Percentiles rank a stretch among this genome's conserved stretches.
Evolutionary conservation across 2,797 vertebrate species (phyloP).

Genomic region (Ibycter americanus): DNA sequence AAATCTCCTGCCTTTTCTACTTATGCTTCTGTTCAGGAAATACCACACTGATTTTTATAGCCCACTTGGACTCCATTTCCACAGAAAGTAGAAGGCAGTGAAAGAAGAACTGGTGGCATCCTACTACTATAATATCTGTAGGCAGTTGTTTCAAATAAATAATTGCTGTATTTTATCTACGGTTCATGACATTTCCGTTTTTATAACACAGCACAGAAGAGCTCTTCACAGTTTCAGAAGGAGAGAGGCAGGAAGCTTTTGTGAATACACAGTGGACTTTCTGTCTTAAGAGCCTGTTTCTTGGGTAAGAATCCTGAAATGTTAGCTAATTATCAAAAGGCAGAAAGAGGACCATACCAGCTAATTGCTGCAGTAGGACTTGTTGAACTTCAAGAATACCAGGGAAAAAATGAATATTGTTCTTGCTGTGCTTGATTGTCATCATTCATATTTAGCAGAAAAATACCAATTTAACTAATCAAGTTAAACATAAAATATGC

Average conservation of each 20-base stretch:
- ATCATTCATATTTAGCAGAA: not conserved
- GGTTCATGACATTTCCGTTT: not conserved
- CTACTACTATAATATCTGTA: not conserved
- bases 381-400: not conserved
- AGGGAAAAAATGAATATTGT: not conserved
- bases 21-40: not conserved
- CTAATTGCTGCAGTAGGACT: not conserved
- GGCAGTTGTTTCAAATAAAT: not conserved
- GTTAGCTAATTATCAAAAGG: not conserved
- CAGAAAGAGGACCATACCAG: not conserved
- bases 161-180: not conserved
- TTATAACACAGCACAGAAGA: not conserved
- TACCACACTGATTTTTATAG: not conserved
- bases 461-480: not conserved
- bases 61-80: not conserved
- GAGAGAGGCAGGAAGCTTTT: not conserved
- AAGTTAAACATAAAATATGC: not conserved
- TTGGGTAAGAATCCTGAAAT: constrained; percentile 11
- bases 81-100: not conserved
- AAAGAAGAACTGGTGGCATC: not conserved
- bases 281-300: not conserved
- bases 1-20: not conserved
- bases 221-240: not conserved
- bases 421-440: not conserved
- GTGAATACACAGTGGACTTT: not conserved